phyloP scores from a whole-genome alignment of 2,113 vertebrate species.

The Phalacrocorax brasilianus region DNA sequence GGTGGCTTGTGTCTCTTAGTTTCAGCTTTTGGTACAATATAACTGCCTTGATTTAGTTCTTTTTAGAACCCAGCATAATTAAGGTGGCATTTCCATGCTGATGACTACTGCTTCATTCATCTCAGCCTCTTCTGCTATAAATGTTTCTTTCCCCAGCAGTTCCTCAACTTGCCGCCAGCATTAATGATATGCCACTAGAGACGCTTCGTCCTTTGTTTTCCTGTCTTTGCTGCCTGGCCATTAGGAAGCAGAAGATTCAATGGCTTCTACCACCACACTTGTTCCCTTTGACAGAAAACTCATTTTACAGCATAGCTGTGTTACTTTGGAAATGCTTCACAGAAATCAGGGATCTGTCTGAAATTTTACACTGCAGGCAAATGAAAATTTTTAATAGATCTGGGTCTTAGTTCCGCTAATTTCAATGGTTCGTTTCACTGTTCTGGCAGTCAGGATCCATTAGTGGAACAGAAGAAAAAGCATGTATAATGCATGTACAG shows the following conservation, averaged over 20 bases:
- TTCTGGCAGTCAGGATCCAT: conserved; percentile 66
- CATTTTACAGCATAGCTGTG: not conserved
- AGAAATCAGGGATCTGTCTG: conserved; percentile 38
- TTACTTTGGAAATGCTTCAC: not conserved
- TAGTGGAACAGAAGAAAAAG: conserved; percentile 64
- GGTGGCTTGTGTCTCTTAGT: not conserved
- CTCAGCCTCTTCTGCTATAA: not conserved
- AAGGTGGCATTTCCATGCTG: not conserved
- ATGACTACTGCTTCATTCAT: not conserved
- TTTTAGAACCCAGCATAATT: not conserved
- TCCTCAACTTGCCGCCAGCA: not conserved
- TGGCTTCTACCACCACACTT: not conserved
- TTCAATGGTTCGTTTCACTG: conserved; percentile 40
- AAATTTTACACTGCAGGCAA: conserved; percentile 31
- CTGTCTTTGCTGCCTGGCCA: not conserved
- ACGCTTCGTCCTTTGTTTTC: not conserved
- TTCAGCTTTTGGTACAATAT: not conserved
- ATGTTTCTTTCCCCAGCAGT: not conserved
- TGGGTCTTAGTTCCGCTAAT: conserved; percentile 66
- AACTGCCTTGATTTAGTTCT: not conserved
- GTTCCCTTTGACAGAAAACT: not conserved
- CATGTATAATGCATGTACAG: conserved; percentile 68
- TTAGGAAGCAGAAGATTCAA: not conserved
- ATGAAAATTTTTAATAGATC: conserved; percentile 42
- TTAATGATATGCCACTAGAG: not conserved